Evolutionary conservation across 2,797 vertebrate genomes (phyloP).

Genomic region (Megalops cyprinoides): DNA sequence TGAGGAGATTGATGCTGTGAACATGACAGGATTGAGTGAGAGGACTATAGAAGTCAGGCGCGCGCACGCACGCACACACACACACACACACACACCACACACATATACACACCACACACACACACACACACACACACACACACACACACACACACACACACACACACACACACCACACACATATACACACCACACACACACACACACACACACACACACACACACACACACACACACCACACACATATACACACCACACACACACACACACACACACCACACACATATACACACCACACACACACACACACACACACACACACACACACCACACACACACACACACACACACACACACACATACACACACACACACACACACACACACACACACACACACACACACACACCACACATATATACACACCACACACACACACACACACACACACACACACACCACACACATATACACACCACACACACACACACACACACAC

Average conservation of each 20-base stretch:
- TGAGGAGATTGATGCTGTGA: not conserved
- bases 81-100: not conserved
- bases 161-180: too few species aligned
- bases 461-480: too few species aligned
- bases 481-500: not conserved
- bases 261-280: too few species aligned
- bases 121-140: not conserved
- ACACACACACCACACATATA: too few species aligned
- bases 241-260: too few species aligned
- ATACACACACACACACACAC: not conserved
- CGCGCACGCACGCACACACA: not conserved
- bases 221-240: too few species aligned
- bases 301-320: too few species aligned
- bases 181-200: too few species aligned
- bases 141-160: not conserved
- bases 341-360: not conserved
- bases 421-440: not conserved
- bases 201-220: not conserved
- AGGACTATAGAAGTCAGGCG: not conserved
- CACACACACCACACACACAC: too few species aligned
- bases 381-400: not conserved
- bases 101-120: not conserved
- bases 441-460: not conserved
- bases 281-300: too few species aligned
- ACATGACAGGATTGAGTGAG: slow-evolving; percentile 3